Conservation (phyloP, 2,113 vertebrate species). For the Oreochromis spilurus region DNA sequence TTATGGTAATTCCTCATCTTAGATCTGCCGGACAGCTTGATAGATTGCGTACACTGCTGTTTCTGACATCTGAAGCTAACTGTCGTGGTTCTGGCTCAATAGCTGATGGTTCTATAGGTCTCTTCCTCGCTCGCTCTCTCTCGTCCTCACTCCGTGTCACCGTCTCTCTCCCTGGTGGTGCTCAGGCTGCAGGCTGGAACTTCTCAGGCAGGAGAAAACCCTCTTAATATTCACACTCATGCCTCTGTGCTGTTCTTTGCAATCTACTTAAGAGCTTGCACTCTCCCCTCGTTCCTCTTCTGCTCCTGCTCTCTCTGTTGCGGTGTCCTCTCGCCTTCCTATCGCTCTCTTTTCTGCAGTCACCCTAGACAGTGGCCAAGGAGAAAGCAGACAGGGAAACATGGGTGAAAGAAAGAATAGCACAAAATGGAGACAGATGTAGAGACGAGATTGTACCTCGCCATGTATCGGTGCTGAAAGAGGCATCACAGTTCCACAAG, state of each 20-base stretch:
- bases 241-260: slow-evolving; percentile 60
- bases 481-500: background rate
- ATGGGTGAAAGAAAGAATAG: slow-evolving; percentile 1
- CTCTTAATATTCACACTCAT: slow-evolving; percentile 71
- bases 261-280: slow-evolving; percentile 73
- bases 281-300: slow-evolving; percentile 57
- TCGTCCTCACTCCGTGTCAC: background rate
- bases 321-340: slow-evolving; percentile 40
- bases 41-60: slow-evolving; percentile 39
- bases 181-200: slow-evolving; percentile 44
- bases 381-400: slow-evolving; percentile 29
- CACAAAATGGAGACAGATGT: slow-evolving; percentile 11
- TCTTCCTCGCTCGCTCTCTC: background rate
- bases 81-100: slow-evolving; percentile 4
- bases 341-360: slow-evolving; percentile 11
- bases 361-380: slow-evolving; percentile 36
- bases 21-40: slow-evolving; percentile 29
- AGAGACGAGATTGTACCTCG: background rate
- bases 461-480: background rate
- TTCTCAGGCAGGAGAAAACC: slow-evolving; percentile 52
- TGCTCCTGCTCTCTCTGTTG: slow-evolving; percentile 33
- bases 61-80: slow-evolving; percentile 52
- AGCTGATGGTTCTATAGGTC: slow-evolving; percentile 16
- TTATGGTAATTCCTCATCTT: slow-evolving; percentile 44
- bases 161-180: background rate